Conservation (phyloP, 64 coral and sea anemone species). For the Actinia tenebrosa region DNA sequence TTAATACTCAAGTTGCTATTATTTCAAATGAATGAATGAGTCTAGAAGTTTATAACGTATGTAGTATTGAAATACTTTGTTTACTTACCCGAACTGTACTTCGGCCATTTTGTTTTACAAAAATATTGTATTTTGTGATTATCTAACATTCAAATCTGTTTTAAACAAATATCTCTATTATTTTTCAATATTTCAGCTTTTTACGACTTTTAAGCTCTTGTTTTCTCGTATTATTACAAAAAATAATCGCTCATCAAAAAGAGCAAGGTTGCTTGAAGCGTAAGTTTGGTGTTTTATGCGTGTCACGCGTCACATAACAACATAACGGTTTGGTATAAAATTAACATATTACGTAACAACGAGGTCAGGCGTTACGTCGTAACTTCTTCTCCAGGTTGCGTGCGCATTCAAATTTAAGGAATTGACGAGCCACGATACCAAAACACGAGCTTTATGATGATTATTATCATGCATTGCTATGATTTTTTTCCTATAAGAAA, state of each 20-base stretch:
- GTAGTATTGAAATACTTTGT: background rate
- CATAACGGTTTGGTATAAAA: too few species aligned
- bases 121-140: background rate
- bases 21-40: background rate
- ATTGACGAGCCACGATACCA: too few species aligned
- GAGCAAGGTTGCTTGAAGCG: too few species aligned
- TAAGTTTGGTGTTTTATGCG: too few species aligned
- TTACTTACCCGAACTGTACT: background rate
- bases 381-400: too few species aligned
- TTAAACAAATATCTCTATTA: background rate
- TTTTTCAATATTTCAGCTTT: background rate
- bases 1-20: background rate
- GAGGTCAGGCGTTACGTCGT: too few species aligned
- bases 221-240: background rate
- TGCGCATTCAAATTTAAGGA: too few species aligned
- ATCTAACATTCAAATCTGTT: background rate
- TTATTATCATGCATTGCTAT: too few species aligned
- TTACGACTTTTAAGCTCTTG: background rate
- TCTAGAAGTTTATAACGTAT: background rate
- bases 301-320: too few species aligned
- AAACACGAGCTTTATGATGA: too few species aligned
- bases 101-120: background rate
- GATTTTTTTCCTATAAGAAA: too few species aligned
- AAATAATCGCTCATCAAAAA: background rate
- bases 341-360: too few species aligned